Base-by-base conservation (phyloP, 2,888 invertebrate genomes). In the Stenchaetothrips biformis region DNA sequence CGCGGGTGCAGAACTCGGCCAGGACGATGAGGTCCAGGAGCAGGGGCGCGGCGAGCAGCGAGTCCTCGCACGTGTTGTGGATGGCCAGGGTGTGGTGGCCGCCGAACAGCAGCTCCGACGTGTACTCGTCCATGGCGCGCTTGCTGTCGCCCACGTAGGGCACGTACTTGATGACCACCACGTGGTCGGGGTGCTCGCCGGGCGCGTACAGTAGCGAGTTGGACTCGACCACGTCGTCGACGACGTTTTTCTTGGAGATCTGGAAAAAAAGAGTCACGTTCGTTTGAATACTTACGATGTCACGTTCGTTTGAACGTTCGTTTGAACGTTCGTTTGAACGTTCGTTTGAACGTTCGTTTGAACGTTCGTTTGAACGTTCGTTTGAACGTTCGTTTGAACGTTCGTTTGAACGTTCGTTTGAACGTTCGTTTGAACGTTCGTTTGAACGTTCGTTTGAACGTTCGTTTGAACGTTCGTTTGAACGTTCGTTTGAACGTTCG, bases 101-200 rank as follows among this genome's bases (percentile, higher is more conserved):
- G 82, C 97, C 97, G 88, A 98, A 91, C 89, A 98, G 93, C 84
- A 98, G 95, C 89, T 97, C 95, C 0, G 97, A 97, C 0, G 94
- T 95, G 88, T 98, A 99, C 87, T 98, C 98, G 86, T 99, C 98
- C 95, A 98, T 94, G 0, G 98, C 98, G 79, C 98, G 92, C 86
- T 98, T 99, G 78, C 96, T 96, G 87, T 99, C 98, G n/a, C 94
- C 97, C 80, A 98, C 97, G 87, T 95, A 96, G 0, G 98, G 98
- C 62, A 98, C 96, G 86, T 98, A 98, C 88, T 98, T 98, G 85
- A 98, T 98, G 83, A 98, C 97, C 62, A 97, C 94, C 83, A 94
- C 95, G 86, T 98, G 97, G 87, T 98, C 97, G 0, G 97, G 97
- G 85, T 93, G 94, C 87, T 97, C 95, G 0, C 92, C 92, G 16